Evolutionary conservation across 2,888 invertebrate genomes (phyloP).

Genomic region (Eurois occulta): DNA sequence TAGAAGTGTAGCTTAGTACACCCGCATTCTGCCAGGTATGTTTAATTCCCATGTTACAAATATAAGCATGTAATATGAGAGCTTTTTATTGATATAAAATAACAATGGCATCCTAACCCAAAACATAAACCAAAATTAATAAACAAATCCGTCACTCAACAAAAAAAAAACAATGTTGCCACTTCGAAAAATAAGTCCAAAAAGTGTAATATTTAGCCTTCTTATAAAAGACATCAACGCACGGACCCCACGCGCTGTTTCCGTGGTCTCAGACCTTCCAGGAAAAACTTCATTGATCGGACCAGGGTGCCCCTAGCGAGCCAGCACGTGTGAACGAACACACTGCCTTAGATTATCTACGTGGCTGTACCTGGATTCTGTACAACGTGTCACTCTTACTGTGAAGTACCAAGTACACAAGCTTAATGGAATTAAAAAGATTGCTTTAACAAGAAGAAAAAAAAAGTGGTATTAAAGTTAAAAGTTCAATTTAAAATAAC

Average conservation of each 20-base stretch:
- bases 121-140: not conserved
- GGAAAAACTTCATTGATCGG: constrained; percentile 60
- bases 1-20: not conserved
- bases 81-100: not conserved
- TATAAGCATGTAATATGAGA: not conserved
- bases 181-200: constrained; percentile 5
- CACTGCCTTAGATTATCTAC: constrained; percentile 24
- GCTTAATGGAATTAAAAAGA: not conserved
- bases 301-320: constrained; percentile 48
- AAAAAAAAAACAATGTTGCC: not conserved
- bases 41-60: not conserved
- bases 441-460: not conserved
- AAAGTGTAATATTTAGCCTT: constrained; percentile 25
- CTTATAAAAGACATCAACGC: constrained; percentile 79
- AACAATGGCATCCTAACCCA: not conserved
- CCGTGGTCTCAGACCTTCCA: constrained; percentile 64
- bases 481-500: not conserved
- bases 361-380: constrained; percentile 17
- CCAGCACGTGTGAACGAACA: constrained; percentile 8
- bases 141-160: not conserved
- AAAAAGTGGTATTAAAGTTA: not conserved
- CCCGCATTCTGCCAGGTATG: not conserved
- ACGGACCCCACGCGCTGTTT: constrained; percentile 31
- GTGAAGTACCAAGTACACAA: not conserved
- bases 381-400: not conserved